phyloP scores from a whole-genome alignment of 2,888 invertebrate species.

The Eucera pruinosa region DNA sequence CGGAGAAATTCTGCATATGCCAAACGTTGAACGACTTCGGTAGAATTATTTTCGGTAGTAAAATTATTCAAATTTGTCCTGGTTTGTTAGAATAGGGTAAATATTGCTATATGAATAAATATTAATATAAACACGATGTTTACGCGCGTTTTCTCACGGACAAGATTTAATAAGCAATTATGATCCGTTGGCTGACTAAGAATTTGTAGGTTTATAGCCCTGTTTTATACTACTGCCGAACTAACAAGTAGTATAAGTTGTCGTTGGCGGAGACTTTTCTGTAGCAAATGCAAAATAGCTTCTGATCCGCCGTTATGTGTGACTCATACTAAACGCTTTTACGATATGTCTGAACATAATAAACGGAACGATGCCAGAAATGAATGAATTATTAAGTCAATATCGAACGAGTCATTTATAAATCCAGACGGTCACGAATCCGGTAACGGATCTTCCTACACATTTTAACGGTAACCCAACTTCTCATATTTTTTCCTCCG shows the following conservation, averaged over 20 bases:
- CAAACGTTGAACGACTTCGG: too few species aligned
- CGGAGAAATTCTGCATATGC: too few species aligned
- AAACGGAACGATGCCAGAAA: not conserved
- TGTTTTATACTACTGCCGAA: not conserved
- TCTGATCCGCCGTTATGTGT: not conserved
- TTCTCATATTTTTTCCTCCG: not conserved
- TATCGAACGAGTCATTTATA: conserved; percentile 3
- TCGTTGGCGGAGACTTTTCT: not conserved
- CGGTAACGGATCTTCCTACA: conserved; percentile 19
- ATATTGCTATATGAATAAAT: not conserved
- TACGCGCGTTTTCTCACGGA: not conserved
- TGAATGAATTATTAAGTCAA: not conserved
- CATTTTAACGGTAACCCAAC: conserved; percentile 8
- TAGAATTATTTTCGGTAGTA: too few species aligned
- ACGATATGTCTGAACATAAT: not conserved
- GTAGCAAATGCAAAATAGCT: too few species aligned
- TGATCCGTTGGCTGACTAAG: not conserved
- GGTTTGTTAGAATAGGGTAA: too few species aligned
- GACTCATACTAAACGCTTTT: not conserved
- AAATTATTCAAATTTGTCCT: too few species aligned
- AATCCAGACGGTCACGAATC: not conserved
- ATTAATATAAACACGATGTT: not conserved
- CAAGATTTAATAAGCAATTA: not conserved
- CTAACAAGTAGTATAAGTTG: too few species aligned
- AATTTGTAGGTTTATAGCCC: not conserved